Conservation (phyloP, 2,888 invertebrate species). For the Neocrepidodera transversa region DNA sequence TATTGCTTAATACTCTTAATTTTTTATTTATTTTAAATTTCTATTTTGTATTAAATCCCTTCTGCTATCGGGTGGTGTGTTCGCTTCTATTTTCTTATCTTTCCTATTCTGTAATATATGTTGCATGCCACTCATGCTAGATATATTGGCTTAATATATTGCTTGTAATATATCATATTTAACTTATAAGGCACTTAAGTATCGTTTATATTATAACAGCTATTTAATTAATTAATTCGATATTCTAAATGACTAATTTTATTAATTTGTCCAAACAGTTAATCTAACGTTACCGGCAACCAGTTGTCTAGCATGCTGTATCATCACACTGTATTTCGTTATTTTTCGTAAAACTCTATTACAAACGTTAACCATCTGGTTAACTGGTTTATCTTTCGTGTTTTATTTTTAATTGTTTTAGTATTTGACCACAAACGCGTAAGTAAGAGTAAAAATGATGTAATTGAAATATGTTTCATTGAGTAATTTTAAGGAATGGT, state of each 20-base stretch:
- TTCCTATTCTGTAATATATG: too few relatives aligned
- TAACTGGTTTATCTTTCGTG: neutral
- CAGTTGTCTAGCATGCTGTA: neutral
- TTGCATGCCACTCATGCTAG: too few relatives aligned
- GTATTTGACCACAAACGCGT: neutral
- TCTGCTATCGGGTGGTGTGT: too few relatives aligned
- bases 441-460: neutral
- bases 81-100: too few relatives aligned
- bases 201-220: too few relatives aligned
- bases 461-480: conserved; percentile 3
- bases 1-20: too few relatives aligned
- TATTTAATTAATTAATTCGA: neutral
- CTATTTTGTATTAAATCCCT: too few relatives aligned
- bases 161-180: too few relatives aligned
- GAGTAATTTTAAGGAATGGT: neutral
- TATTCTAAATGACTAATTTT: neutral
- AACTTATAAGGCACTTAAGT: too few relatives aligned
- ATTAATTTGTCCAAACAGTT: neutral
- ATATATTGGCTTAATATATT: too few relatives aligned
- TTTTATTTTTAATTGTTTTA: neutral
- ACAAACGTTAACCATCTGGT: neutral
- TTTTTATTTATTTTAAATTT: too few relatives aligned
- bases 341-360: neutral
- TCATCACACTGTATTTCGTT: neutral
- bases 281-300: neutral